These are phyloP conservation scores for Hirundo rustica DNA, from an alignment of 2,797 vertebrate species.

Conservation along the genomic window DNA sequence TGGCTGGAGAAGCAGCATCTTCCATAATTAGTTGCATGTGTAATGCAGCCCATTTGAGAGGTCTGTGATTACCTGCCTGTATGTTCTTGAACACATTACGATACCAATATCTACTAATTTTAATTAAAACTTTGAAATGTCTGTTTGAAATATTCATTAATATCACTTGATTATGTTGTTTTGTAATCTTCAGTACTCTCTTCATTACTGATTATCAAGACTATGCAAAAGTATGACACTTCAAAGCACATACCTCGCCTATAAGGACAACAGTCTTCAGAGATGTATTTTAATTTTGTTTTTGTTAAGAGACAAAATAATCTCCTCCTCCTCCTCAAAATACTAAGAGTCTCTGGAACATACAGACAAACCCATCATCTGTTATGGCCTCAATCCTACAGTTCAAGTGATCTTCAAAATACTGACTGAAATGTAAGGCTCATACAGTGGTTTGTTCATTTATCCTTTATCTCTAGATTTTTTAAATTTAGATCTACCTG, in stretches of 20 bases:
- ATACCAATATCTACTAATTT: slow-evolving; percentile 75
- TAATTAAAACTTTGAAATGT: slow-evolving; percentile 78
- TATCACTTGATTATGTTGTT: slow-evolving; percentile 74
- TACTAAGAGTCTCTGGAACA: not conserved
- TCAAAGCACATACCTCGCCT: slow-evolving; percentile 13
- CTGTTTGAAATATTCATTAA: slow-evolving; percentile 77
- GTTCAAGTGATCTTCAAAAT: not conserved
- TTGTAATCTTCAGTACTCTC: slow-evolving; percentile 66
- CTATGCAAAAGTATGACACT: slow-evolving; percentile 54
- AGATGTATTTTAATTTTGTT: slow-evolving; percentile 11
- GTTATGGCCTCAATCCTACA: not conserved
- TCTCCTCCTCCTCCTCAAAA: not conserved
- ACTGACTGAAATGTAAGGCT: not conserved
- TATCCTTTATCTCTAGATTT: not conserved
- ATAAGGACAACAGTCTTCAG: not conserved
- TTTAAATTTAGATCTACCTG: not conserved
- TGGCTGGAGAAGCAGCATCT: slow-evolving; percentile 60
- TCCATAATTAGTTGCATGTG: slow-evolving; percentile 75
- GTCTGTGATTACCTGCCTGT: slow-evolving; percentile 71
- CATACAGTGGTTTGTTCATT: not conserved
- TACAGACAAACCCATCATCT: not conserved
- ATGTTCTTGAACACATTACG: slow-evolving; percentile 72
- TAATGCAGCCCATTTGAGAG: slow-evolving; percentile 70
- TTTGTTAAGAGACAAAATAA: slow-evolving; percentile 22
- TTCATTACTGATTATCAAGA: slow-evolving; percentile 66